Evolutionary conservation across 2,113 vertebrate genomes (phyloP), one percentile per base, ranked within the genome.

Genomic region (Serinus canaria): DNA sequence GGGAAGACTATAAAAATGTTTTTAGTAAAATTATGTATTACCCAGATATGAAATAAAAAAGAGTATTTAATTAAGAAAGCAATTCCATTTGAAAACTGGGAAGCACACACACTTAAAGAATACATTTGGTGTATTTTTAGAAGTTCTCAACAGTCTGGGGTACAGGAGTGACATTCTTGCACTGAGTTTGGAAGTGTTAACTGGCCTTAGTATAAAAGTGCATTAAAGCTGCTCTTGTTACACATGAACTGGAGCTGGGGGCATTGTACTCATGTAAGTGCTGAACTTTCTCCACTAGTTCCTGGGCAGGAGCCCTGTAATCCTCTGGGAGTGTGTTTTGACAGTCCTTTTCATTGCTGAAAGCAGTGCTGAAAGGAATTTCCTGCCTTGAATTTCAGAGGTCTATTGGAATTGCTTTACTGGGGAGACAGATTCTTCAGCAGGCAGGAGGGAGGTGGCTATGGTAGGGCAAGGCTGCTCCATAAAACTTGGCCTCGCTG

Each of bases 291-390:
- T 92, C 69, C 2, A 6, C 72, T 92, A 46, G 86, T 95, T 96
- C 62, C 69, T 87, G 77, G 77, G 86, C 91, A 87, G 89, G 77
- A 95, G 86, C 83, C 76, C 58, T 89, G 69, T 79, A 94, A 31
- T 83, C 83, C 87, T 95, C 46, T 79, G 92, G 92, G 95, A 96
- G 91, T 95, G 87, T 68, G 78, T 92, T 95, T 90, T 96, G 95
- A 95, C 95, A 94, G 82, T 89, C 67, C 2, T 33, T 77, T 94
- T 92, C 87, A 27, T 43, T 96, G 87, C 84, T 96, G 95, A 97
- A 96, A 95, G 82, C 73, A 2, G 73, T 94, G 95, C 83, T 96
- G 95, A 97, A 97, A 97, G 95, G 94, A 95, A 97, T 96, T 97
- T 97, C 95, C 96, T 97, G 95, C 90, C 68, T 96, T 77, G 67